Evolutionary conservation across 2,113 vertebrate species (phyloP).

Genomic region (Eira barbara): DNA sequence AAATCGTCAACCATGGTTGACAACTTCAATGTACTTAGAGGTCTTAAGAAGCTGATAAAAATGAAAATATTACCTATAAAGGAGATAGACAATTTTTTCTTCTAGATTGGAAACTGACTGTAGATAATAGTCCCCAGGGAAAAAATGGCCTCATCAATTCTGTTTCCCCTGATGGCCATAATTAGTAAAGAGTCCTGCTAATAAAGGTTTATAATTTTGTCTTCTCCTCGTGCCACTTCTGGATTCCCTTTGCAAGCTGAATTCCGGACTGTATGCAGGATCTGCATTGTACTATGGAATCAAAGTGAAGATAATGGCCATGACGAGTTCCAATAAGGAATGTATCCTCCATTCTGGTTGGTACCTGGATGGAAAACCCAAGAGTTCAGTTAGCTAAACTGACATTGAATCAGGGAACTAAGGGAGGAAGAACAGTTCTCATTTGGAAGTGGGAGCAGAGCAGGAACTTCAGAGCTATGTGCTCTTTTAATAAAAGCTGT

Average conservation of each 20-base stretch:
- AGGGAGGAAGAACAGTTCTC: not conserved
- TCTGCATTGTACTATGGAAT: not conserved
- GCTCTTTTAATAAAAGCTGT: not conserved
- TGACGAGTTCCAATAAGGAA: not conserved
- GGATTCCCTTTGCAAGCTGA: not conserved
- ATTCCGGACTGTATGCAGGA: not conserved
- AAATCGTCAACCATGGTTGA: not conserved
- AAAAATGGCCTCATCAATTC: not conserved
- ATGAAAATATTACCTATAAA: not conserved
- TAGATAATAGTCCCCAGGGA: not conserved
- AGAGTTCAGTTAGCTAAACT: not conserved
- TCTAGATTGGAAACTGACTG: not conserved
- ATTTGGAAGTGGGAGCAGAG: not conserved
- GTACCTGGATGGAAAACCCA: not conserved
- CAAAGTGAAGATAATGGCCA: conserved; percentile 22
- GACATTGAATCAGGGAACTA: not conserved
- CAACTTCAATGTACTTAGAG: not conserved
- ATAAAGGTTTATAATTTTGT: not conserved
- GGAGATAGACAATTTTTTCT: not conserved
- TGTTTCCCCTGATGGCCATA: not conserved
- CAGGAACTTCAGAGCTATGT: not conserved
- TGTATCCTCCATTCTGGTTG: not conserved
- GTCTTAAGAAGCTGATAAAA: not conserved
- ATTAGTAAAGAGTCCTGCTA: not conserved
- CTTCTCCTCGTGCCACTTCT: not conserved